Percentiles rank a stretch among this genome's conserved stretches.
phyloP scores from a whole-genome alignment of 2,888 invertebrate species.

The Crossocerus cetratus region DNA sequence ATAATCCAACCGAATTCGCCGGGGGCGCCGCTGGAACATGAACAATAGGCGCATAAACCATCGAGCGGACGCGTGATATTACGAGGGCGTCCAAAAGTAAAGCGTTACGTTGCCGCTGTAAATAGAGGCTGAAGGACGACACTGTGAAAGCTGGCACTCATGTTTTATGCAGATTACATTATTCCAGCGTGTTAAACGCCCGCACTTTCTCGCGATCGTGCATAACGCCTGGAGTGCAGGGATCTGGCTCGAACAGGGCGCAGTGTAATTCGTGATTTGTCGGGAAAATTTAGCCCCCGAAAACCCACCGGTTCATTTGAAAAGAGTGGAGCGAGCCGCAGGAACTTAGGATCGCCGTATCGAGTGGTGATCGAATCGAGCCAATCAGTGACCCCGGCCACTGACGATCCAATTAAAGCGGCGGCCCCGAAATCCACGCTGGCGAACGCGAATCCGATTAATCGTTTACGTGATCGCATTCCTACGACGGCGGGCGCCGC shows the following conservation, averaged over 20 bases:
- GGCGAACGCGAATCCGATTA: constrained; percentile 53
- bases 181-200: neutral
- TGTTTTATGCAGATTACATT: constrained; percentile 10
- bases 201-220: neutral
- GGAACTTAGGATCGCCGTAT: neutral
- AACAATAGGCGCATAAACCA: too few relatives aligned
- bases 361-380: constrained; percentile 34
- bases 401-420: constrained; percentile 55
- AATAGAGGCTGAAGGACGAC: neutral
- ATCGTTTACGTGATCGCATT: constrained; percentile 45
- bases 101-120: neutral
- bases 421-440: constrained; percentile 41
- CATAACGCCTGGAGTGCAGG: neutral
- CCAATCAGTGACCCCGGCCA: constrained; percentile 47
- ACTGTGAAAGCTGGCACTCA: constrained; percentile 6
- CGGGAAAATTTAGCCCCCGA: too few relatives aligned
- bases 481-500: neutral
- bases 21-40: too few relatives aligned
- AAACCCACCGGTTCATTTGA: too few relatives aligned
- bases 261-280: too few relatives aligned
- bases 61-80: neutral
- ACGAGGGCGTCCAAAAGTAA: neutral
- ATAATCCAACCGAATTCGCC: too few relatives aligned
- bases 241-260: neutral
- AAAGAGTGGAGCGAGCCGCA: too few relatives aligned